These are phyloP conservation scores for Balearica regulorum DNA, from an alignment of 2,797 vertebrate species.

Conservation along the genomic window DNA sequence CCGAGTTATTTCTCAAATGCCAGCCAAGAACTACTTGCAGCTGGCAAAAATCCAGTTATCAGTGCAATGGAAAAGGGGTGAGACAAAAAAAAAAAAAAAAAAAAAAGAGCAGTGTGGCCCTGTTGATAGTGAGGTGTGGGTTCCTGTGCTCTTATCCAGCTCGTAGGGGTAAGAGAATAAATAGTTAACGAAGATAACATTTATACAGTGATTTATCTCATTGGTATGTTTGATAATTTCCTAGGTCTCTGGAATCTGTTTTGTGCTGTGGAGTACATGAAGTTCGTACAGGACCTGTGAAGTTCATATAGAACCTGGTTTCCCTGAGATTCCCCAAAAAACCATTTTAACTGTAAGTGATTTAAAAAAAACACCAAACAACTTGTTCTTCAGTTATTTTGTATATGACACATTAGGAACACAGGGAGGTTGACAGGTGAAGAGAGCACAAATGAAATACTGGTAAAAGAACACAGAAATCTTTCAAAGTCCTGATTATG, in stretches of 20 bases:
- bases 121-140: background rate
- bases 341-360: background rate
- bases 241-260: background rate
- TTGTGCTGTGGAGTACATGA: background rate
- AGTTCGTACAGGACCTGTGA: background rate
- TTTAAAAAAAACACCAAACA: background rate
- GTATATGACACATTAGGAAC: background rate
- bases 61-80: background rate
- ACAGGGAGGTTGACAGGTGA: background rate
- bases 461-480: background rate
- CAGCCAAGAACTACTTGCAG: conserved; percentile 31
- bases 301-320: background rate
- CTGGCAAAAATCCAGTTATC: conserved; percentile 21
- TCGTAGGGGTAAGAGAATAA: background rate
- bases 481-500: background rate
- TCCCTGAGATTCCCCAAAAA: background rate
- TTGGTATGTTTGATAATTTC: background rate
- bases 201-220: background rate
- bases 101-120: background rate
- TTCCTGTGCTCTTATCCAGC: background rate
- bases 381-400: background rate
- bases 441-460: background rate
- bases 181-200: background rate
- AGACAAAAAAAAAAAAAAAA: background rate
- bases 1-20: conserved; percentile 16